Conservation (phyloP, 1,140 invertebrate species). For the Littorina saxatilis region DNA sequence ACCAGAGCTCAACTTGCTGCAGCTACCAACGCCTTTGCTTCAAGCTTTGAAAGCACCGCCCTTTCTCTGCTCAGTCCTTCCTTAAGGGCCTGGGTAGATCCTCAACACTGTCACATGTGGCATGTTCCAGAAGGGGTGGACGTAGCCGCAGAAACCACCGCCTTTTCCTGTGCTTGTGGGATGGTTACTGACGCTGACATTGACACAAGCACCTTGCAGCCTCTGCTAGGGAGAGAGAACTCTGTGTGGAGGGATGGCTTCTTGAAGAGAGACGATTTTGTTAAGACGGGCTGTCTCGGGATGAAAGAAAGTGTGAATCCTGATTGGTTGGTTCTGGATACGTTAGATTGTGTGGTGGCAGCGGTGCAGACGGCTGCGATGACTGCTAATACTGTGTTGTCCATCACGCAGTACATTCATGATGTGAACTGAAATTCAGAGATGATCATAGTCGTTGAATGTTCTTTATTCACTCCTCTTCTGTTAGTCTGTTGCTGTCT, state of each 20-base stretch:
- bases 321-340: slow-evolving; percentile 21
- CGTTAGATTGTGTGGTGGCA: slow-evolving; percentile 10
- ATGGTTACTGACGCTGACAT: neutral
- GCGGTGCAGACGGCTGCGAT: slow-evolving; percentile 20
- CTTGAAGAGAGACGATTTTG: neutral
- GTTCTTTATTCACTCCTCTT: no score
- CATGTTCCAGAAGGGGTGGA: neutral
- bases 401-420: slow-evolving; percentile 28
- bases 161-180: slow-evolving; percentile 25
- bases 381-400: slow-evolving; percentile 24
- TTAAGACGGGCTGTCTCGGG: neutral
- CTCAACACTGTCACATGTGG: slow-evolving; percentile 19
- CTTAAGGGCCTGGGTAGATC: slow-evolving; percentile 1
- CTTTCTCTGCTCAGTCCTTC: neutral
- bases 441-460: no score
- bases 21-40: neutral
- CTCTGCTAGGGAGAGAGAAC: neutral
- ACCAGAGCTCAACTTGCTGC: neutral
- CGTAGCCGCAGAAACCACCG: neutral
- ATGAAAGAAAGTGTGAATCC: neutral
- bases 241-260: neutral
- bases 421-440: slow-evolving; percentile 5
- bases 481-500: neutral
- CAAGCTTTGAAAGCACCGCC: neutral
- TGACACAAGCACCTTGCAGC: neutral